phyloP scores from a whole-genome alignment of 1,140 invertebrate species.

The Drosophila sproati region DNA sequence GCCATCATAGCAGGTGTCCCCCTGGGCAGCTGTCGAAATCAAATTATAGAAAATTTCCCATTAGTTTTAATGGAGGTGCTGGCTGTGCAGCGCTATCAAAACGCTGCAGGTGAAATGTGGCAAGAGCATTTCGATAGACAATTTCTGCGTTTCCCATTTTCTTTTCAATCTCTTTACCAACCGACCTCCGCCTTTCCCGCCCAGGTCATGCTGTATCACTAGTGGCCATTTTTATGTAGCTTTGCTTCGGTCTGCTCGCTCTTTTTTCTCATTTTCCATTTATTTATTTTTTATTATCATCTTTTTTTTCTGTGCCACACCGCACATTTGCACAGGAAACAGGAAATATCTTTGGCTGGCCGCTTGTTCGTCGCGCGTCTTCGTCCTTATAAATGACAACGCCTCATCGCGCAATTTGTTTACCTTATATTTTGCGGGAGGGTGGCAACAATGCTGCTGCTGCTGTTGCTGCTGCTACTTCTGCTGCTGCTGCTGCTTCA shows the following conservation, averaged over 20 bases:
- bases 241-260: conserved; percentile 11
- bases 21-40: conserved; percentile 57
- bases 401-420: conserved; percentile 84
- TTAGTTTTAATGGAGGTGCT: conserved; percentile 78
- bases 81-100: conserved; percentile 57
- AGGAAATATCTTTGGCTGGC: conserved; percentile 75
- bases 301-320: conserved; percentile 7
- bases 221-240: conserved; percentile 69
- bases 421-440: conserved; percentile 66
- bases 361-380: conserved; percentile 9
- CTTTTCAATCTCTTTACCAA: conserved; percentile 16
- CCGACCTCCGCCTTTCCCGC: neutral
- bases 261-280: conserved; percentile 77
- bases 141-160: conserved; percentile 56
- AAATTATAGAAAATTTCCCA: conserved; percentile 81
- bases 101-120: conserved; percentile 73
- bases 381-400: conserved; percentile 77
- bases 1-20: neutral
- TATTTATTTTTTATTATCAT: conserved; percentile 83
- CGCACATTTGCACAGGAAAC: conserved; percentile 39
- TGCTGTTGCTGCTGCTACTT: neutral
- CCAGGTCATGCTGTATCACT: neutral
- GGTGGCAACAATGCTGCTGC: neutral
- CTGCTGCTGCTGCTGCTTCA: neutral
- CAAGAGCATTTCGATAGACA: conserved; percentile 68